These are phyloP conservation scores for Grammomys surdaster DNA, from an alignment of 2,113 vertebrate species.

Conservation along the genomic window DNA sequence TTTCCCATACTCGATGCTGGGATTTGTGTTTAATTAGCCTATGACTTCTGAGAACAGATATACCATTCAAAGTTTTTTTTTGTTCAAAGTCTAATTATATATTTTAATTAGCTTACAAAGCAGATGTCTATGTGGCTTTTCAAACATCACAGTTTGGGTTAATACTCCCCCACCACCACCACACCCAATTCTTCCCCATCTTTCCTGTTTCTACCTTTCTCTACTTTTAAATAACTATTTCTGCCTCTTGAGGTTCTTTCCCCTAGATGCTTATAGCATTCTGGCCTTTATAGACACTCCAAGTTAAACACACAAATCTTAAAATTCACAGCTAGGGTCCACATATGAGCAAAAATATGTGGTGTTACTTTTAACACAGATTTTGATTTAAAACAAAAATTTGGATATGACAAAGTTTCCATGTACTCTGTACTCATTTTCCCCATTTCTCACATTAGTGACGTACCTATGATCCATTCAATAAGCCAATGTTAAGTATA, in stretches of 20 bases:
- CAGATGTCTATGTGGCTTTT: neutral
- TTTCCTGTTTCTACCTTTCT: neutral
- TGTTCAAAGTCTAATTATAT: neutral
- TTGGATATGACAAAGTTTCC: neutral
- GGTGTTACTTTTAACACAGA: neutral
- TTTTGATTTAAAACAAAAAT: neutral
- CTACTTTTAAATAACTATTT: neutral
- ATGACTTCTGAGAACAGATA: neutral
- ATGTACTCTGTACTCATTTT: neutral
- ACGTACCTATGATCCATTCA: neutral
- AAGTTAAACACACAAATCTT: neutral
- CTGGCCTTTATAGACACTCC: neutral
- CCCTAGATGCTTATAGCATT: neutral
- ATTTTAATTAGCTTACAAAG: neutral
- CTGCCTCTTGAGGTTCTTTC: neutral
- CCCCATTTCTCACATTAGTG: neutral
- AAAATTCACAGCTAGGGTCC: neutral
- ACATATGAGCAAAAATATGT: neutral
- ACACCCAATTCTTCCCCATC: neutral
- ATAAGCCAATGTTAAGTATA: neutral
- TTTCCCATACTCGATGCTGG: neutral
- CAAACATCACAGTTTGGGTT: neutral
- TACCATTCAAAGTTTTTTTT: neutral
- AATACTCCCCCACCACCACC: too few species aligned
- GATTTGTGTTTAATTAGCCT: neutral